These are phyloP conservation scores for Chymomyza costata DNA, from an alignment of 1,140 invertebrate species.

Conservation along the genomic window DNA sequence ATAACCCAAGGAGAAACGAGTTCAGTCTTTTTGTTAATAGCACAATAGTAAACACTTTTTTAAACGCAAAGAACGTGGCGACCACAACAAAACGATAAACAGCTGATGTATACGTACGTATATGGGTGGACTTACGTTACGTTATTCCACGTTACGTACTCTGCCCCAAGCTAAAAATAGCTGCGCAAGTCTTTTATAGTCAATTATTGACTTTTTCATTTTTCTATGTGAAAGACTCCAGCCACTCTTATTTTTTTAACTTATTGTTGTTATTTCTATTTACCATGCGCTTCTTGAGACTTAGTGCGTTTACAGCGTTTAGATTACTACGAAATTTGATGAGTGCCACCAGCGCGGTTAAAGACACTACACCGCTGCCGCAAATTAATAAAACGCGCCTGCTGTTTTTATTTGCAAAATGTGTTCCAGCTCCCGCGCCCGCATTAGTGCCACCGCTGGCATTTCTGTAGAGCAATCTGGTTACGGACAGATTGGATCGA, in stretches of 20 bases:
- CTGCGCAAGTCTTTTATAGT: constrained; percentile 59
- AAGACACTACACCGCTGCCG: constrained; percentile 39
- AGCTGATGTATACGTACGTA: constrained; percentile 27
- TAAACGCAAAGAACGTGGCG: constrained; percentile 41
- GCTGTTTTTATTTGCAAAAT: constrained; percentile 9
- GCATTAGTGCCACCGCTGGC: constrained; percentile 10
- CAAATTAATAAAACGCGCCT: constrained; percentile 31
- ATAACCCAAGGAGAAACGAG: no score
- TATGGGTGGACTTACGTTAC: constrained; percentile 6
- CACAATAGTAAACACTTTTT: no score
- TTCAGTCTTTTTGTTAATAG: no score
- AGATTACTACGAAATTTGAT: constrained; percentile 35
- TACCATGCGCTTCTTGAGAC: constrained; percentile 52
- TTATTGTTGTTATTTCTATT: constrained; percentile 7
- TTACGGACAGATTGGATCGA: constrained; percentile 13
- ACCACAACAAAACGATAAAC: constrained; percentile 48
- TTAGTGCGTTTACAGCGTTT: constrained; percentile 45
- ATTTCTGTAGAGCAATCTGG: constrained; percentile 23
- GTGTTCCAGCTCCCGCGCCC: background rate
- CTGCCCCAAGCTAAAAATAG: constrained; percentile 68
- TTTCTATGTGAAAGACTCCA: no score
- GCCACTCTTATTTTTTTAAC: background rate
- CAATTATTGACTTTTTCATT: constrained; percentile 65
- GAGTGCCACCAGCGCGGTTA: constrained; percentile 42
- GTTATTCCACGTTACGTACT: constrained; percentile 12